Base-by-base conservation (phyloP, 2,113 vertebrate genomes). In the Protobothrops mucrosquamatus region DNA sequence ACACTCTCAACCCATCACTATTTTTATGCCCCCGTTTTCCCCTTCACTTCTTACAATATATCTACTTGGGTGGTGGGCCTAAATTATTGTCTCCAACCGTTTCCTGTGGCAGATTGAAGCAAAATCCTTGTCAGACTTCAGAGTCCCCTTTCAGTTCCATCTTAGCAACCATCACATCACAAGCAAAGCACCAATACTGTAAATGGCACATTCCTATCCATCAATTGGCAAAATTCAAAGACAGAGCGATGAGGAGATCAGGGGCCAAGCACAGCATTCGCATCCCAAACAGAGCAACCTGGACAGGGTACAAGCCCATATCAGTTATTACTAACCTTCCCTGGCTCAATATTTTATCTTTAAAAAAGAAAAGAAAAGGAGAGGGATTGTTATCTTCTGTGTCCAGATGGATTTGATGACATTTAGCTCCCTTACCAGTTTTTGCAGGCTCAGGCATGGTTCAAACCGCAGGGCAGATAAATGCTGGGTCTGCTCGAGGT, bases 381-480 rank as follows among this genome's bases (percentile, higher is more conserved):
- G 14, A 54, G 29, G 26, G 29, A 7, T 20, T 11, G 54, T 11
- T 4, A 64, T 81, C 88, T 51, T 93, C 61, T 61, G 46, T 54
- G 55, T 11, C 54, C 22, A 59, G 88, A 85, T 52, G 55, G 51
- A 12, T 48, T 57, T 61, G 69, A 61, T 48, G 46, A 86, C 48
- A 52, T 22, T 39, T n/a, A 59, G 29, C 18, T 24, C 54, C 69
- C 92, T 93, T 93, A 93, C 92, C 92, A 39, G 92, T 88, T 61
- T 93, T 93, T 46, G 92, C 74, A 15, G 92, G 92, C 61, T 93
- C 92, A 54, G 92, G 92, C 92, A 93, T 93, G 92, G 88, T 48
- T 51, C 85, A 61, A 90, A 61, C 54, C 74, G 52, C 74, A 26
- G 55, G 81, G 59, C 26, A 64, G 59, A 89, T 89, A 85, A 54